A percentile compares a stretch with the other conserved stretches of the same genome.
These are phyloP conservation scores for Agapostemon virescens DNA, from an alignment of 2,888 invertebrate species.

Conservation along the genomic window DNA sequence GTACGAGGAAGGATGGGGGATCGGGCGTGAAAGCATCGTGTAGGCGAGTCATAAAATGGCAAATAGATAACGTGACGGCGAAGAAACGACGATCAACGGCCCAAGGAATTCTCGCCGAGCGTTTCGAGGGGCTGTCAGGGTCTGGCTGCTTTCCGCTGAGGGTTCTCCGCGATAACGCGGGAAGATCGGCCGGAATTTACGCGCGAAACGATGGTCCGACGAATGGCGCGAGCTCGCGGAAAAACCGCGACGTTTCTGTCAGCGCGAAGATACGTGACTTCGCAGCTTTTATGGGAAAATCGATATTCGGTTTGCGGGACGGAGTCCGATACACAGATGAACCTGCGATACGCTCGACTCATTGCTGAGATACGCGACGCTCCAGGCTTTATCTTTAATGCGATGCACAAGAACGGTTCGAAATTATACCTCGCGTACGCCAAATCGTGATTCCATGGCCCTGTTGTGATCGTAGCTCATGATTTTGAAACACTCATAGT, in stretches of 20 bases:
- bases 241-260: conserved; percentile 8
- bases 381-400: conserved; percentile 61
- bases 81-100: not conserved
- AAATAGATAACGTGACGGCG: conserved; percentile 10
- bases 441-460: too few relatives aligned
- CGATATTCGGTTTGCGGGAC: conserved; percentile 45
- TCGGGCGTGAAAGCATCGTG: not conserved
- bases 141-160: not conserved
- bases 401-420: too few relatives aligned
- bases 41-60: not conserved
- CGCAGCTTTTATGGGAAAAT: conserved; percentile 54
- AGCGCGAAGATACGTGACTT: conserved; percentile 27
- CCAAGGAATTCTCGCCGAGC: not conserved
- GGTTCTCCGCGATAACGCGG: not conserved
- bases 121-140: not conserved
- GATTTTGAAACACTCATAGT: too few relatives aligned
- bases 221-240: conserved; percentile 19
- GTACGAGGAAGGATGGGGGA: not conserved
- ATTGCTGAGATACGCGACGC: conserved; percentile 51
- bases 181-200: conserved; percentile 1
- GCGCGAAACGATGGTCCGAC: conserved; percentile 19
- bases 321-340: conserved; percentile 29
- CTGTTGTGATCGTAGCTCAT: too few relatives aligned
- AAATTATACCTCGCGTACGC: too few relatives aligned
- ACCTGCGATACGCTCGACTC: conserved; percentile 44